A percentile compares a stretch with the other conserved stretches of the same genome.
Conservation (phyloP, 2,113 vertebrate genomes). For the Apodemus sylvaticus region DNA sequence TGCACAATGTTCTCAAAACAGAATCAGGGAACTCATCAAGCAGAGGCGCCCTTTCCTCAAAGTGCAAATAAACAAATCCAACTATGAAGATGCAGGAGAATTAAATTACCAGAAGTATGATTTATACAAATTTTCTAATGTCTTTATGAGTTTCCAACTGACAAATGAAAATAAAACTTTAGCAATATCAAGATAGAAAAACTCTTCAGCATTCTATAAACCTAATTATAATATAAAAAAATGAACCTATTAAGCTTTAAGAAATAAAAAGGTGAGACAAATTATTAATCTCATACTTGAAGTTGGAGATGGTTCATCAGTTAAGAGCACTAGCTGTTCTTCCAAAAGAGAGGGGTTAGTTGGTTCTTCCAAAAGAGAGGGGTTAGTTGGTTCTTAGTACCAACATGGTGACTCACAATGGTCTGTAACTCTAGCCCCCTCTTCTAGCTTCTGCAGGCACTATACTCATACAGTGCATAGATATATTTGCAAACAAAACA, state of each 20-base stretch:
- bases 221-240: constrained; percentile 20
- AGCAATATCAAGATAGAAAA: not conserved
- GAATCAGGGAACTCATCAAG: not conserved
- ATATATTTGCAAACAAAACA: not conserved
- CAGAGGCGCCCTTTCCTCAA: not conserved
- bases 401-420: not conserved
- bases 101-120: not conserved
- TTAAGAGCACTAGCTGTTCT: not conserved
- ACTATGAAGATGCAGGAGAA: not conserved
- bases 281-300: not conserved
- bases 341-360: not conserved
- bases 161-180: constrained; percentile 18
- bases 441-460: not conserved
- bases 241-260: constrained; percentile 4
- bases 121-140: not conserved
- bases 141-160: not conserved
- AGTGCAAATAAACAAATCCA: not conserved
- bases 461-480: not conserved
- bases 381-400: not conserved
- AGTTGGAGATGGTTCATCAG: not conserved
- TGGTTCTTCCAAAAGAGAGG: not conserved
- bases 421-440: not conserved
- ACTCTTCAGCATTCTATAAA: not conserved
- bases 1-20: not conserved
- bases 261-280: not conserved